Evolutionary conservation across 2,888 invertebrate species (phyloP), one percentile per base, ranked within the genome.

Genomic region (Drosophila buzzatii): DNA sequence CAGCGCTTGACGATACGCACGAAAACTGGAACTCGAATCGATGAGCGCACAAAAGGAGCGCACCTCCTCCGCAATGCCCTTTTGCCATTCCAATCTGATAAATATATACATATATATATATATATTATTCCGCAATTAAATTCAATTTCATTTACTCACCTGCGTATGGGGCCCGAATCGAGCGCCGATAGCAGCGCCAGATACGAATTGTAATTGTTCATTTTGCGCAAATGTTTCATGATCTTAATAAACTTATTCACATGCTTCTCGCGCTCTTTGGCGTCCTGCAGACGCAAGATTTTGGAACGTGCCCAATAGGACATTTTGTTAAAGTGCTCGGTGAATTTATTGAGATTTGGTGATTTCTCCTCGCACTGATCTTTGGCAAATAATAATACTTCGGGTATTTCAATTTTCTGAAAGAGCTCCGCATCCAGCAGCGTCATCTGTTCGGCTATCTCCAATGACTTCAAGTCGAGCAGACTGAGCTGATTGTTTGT

Each of bases 261-360:
- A 92, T 97, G 98, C 91, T 97, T 97, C 93, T 99, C 99, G 39
- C 99, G 95, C 89, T 99, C 99, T 90, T 97, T 97, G n/a, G 97
- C 97, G 90, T 99, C 99, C 83, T 95, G 95, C 92, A 97, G 97
- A 85, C 97, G 97, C 60, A 99, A 94, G 89, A 99, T 99, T 91
- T 97, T 95, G 4, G 99, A 98, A 63, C 99, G 94, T 47, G 98
- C 98, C 99, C 99, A 99, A 91, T 97, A 99, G 68, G 99, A 99
- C 98, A 99, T 98, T 94, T 99, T 99, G 93, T 99, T 99, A 93
- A 99, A 99, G 93, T 99, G 99, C 92, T 99, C 99, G 0, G 99
- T 99, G 92, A 99, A 99, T 81, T 97, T 94, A 39, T 98, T 99
- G 67, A 99, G 95, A 93, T 99, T 99, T 3, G 99, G 99, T 91